Conservation (phyloP, 1,140 invertebrate genomes). For the Sminthurides bifidus region DNA sequence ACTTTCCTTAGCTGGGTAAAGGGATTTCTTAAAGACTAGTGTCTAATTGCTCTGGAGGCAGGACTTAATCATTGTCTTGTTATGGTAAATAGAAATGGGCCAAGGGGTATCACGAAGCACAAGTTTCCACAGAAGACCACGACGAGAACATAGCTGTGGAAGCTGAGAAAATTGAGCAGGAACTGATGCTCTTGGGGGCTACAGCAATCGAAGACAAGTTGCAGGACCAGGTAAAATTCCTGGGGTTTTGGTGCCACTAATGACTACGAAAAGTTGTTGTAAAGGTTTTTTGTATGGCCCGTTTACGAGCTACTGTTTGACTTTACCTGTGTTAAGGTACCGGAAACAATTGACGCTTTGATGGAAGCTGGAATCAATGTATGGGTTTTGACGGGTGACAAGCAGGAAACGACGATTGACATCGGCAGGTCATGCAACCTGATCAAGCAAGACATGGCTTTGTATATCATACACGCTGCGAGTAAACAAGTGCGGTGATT, state of each 20-base stretch:
- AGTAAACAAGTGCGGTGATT: too few species aligned
- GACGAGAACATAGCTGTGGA: slow-evolving; percentile 72
- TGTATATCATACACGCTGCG: slow-evolving; percentile 85
- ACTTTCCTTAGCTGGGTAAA: slow-evolving; percentile 36
- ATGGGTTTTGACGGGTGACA: slow-evolving; percentile 97
- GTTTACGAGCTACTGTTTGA: not conserved
- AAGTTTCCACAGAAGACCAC: slow-evolving; percentile 55
- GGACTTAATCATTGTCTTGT: too few species aligned
- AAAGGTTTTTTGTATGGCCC: not conserved
- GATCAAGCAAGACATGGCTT: slow-evolving; percentile 69
- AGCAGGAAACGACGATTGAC: slow-evolving; percentile 98
- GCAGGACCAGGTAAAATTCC: slow-evolving; percentile 58
- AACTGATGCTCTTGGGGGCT: slow-evolving; percentile 72
- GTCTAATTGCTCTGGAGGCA: too few species aligned
- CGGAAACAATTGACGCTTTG: slow-evolving; percentile 82
- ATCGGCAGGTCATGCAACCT: slow-evolving; percentile 92
- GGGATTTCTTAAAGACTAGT: too few species aligned
- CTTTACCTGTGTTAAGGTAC: slow-evolving; percentile 47
- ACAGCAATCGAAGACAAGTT: slow-evolving; percentile 95
- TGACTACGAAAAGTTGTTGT: slow-evolving; percentile 6
- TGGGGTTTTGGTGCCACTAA: not conserved
- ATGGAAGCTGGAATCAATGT: slow-evolving; percentile 83
- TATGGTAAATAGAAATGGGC: slow-evolving; percentile 65
- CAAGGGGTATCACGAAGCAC: slow-evolving; percentile 64
- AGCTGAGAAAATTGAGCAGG: slow-evolving; percentile 70